phyloP scores from a whole-genome alignment of 2,888 invertebrate species.

The Ypsolopha sequella region DNA sequence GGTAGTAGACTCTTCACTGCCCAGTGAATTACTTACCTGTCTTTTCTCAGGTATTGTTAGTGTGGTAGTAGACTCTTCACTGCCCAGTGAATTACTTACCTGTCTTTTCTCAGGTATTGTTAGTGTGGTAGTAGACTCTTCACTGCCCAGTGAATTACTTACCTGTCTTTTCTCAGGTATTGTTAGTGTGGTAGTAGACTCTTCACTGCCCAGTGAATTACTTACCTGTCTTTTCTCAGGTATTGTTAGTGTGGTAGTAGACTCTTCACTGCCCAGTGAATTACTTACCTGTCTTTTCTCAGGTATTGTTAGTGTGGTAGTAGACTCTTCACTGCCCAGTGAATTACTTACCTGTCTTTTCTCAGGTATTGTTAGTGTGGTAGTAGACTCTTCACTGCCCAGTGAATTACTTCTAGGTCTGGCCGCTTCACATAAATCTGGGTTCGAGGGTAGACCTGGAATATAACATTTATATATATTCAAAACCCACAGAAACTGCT shows the following conservation, averaged over 20 bases:
- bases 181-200: no score
- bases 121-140: no score
- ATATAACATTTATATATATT: conserved; percentile 2
- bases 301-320: conserved; percentile 27
- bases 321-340: conserved; percentile 43
- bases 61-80: no score
- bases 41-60: no score
- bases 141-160: no score
- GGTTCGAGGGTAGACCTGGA: conserved; percentile 56
- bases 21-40: no score
- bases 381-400: conserved; percentile 39
- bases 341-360: conserved; percentile 49
- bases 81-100: no score
- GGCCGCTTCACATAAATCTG: conserved; percentile 43
- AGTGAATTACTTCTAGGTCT: conserved; percentile 58
- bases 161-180: no score
- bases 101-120: no score
- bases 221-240: no score
- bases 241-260: no score
- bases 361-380: conserved; percentile 35
- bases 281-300: conserved; percentile 58
- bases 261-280: background rate
- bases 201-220: background rate
- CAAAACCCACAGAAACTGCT: background rate
- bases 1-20: no score